Conservation (phyloP, 2,888 invertebrate species). For the Agonopterix heracliana region DNA sequence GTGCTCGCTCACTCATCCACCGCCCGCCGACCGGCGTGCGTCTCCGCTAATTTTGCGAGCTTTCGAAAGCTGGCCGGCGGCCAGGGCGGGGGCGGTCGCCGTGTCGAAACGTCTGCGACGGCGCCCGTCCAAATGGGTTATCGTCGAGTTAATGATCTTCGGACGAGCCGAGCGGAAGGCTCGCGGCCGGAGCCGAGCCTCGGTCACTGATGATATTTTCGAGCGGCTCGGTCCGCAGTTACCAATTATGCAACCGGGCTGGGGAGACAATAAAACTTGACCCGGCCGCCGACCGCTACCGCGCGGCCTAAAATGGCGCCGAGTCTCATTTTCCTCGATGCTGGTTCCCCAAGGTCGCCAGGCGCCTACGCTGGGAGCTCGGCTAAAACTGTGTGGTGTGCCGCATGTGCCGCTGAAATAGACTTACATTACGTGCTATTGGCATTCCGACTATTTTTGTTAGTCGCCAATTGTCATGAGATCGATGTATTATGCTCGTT, state of each 20-base stretch:
- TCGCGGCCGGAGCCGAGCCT: slow-evolving; percentile 5
- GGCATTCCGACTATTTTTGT: slow-evolving; percentile 64
- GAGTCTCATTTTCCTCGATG: slow-evolving; percentile 65
- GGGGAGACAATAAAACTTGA: slow-evolving; percentile 72
- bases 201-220: slow-evolving; percentile 50
- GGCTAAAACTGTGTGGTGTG: slow-evolving; percentile 60
- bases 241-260: slow-evolving; percentile 61
- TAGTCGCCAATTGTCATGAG: slow-evolving; percentile 48
- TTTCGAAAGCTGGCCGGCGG: slow-evolving; percentile 38
- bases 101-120: slow-evolving; percentile 56
- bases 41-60: slow-evolving; percentile 42
- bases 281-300: slow-evolving; percentile 53
- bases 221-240: slow-evolving; percentile 34
- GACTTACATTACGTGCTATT: slow-evolving; percentile 59
- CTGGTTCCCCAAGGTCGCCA: slow-evolving; percentile 61
- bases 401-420: slow-evolving; percentile 61
- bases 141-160: slow-evolving; percentile 65
- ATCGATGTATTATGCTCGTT: slow-evolving; percentile 38
- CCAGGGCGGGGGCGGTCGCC: slow-evolving; percentile 48
- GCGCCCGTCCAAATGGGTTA: slow-evolving; percentile 64
- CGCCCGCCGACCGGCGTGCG: slow-evolving; percentile 37
- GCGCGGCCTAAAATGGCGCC: slow-evolving; percentile 71
- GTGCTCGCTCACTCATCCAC: slow-evolving; percentile 23
- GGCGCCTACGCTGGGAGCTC: slow-evolving; percentile 69
- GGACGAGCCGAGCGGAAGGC: slow-evolving; percentile 36